These are phyloP conservation scores for Eupelmus urozonus DNA, from an alignment of 2,888 invertebrate species.

Conservation along the genomic window DNA sequence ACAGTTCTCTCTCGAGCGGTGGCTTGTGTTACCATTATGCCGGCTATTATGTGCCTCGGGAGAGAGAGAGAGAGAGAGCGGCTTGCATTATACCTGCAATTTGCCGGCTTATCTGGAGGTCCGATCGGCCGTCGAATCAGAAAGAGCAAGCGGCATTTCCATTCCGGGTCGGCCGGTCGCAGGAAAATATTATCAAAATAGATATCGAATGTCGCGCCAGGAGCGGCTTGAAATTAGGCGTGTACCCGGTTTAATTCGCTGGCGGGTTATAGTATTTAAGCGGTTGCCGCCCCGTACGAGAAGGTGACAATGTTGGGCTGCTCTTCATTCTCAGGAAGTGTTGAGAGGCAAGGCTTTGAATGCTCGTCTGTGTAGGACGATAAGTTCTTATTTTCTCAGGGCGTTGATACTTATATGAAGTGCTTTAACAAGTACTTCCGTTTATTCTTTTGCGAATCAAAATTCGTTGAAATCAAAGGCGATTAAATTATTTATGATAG, in stretches of 20 bases:
- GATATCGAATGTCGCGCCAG: constrained; percentile 37
- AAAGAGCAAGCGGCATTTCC: neutral
- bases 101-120: constrained; percentile 69
- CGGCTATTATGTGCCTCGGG: constrained; percentile 65
- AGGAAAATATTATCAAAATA: constrained; percentile 57
- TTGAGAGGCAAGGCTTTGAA: too few relatives aligned
- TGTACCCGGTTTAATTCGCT: constrained; percentile 64
- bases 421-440: too few relatives aligned
- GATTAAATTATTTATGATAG: too few relatives aligned
- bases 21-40: constrained; percentile 73
- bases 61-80: too few relatives aligned
- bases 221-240: constrained; percentile 30
- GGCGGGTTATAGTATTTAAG: constrained; percentile 60
- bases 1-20: constrained; percentile 53
- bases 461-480: too few relatives aligned
- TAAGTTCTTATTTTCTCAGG: too few relatives aligned
- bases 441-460: too few relatives aligned
- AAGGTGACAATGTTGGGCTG: neutral
- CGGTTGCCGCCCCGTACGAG: neutral
- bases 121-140: constrained; percentile 65
- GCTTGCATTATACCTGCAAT: constrained; percentile 74
- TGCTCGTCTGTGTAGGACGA: too few relatives aligned
- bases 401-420: too few relatives aligned
- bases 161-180: neutral
- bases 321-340: neutral